These are phyloP conservation scores for Triplophysa yarkandensis DNA, from an alignment of 2,797 vertebrate genomes.

Conservation along the genomic window DNA sequence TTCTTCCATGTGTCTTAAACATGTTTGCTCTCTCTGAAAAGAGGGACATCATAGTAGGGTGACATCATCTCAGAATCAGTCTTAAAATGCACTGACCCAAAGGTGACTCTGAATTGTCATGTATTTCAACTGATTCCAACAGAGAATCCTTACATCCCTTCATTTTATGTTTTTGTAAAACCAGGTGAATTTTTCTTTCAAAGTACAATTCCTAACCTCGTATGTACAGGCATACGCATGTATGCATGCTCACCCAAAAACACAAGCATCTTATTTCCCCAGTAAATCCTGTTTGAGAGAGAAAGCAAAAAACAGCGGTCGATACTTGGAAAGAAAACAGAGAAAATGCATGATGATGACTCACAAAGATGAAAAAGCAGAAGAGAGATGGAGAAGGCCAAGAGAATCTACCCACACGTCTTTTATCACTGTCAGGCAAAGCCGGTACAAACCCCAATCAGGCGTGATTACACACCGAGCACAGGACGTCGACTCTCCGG, in stretches of 20 bases:
- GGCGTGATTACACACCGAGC: conserved; percentile 20
- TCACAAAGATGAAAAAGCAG: conserved; percentile 22
- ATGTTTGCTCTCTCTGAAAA: too few relatives aligned
- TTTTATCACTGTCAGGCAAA: conserved; percentile 13
- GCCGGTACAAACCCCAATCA: conserved; percentile 10
- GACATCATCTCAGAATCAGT: neutral
- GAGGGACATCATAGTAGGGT: neutral
- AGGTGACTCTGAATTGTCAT: too few relatives aligned
- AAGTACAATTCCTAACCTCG: neutral
- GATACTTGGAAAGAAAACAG: conserved; percentile 17
- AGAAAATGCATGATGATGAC: conserved; percentile 22
- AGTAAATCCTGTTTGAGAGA: conserved; percentile 29
- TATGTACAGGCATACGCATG: neutral
- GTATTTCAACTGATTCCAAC: too few relatives aligned
- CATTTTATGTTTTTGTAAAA: neutral
- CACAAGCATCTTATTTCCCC: neutral
- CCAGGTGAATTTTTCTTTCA: neutral
- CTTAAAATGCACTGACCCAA: neutral
- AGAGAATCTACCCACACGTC: conserved; percentile 33
- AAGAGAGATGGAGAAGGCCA: conserved; percentile 6
- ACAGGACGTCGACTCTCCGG: conserved; percentile 6
- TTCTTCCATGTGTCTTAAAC: too few relatives aligned
- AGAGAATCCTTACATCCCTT: too few relatives aligned
- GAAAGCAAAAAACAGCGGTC: conserved; percentile 26
- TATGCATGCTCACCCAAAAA: conserved; percentile 30